Conservation (phyloP, 2,888 invertebrate genomes). For the Leptinotarsa haldemani region DNA sequence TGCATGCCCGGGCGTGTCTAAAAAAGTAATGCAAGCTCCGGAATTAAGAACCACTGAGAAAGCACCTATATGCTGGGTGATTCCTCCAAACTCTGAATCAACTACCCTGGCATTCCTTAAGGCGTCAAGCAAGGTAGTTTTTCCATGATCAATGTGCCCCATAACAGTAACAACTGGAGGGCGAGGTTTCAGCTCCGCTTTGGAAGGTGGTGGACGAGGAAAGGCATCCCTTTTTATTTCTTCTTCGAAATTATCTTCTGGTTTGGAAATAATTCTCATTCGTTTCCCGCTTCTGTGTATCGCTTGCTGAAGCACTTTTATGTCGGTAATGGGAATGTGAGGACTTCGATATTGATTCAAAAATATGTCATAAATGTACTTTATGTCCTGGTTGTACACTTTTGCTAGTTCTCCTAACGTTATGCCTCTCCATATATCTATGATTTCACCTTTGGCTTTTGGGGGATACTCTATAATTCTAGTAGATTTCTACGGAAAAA, state of each 20-base stretch:
- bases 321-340: constrained; percentile 56
- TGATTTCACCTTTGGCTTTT: constrained; percentile 69
- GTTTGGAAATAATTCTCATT: constrained; percentile 62
- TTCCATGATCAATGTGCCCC: constrained; percentile 99
- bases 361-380: constrained; percentile 66
- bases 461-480: constrained; percentile 73
- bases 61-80: constrained; percentile 99
- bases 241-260: constrained; percentile 48
- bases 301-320: constrained; percentile 60
- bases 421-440: constrained; percentile 85
- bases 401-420: constrained; percentile 80
- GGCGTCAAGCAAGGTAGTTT: constrained; percentile 94
- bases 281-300: constrained; percentile 60
- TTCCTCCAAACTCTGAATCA: constrained; percentile 95
- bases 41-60: constrained; percentile 80
- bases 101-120: constrained; percentile 88
- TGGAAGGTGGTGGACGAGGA: constrained; percentile 75
- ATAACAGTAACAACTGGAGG: constrained; percentile 98
- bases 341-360: constrained; percentile 56
- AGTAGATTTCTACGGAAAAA: constrained; percentile 64
- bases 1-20: constrained; percentile 99
- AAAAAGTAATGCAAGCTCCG: constrained; percentile 89
- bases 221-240: constrained; percentile 64
- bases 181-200: constrained; percentile 75
- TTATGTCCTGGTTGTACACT: constrained; percentile 73